A percentile compares a stretch with the other conserved stretches of the same genome.
These are phyloP conservation scores for Lepidotrigona ventralis DNA, from an alignment of 1,140 invertebrate genomes.

Conservation along the genomic window DNA sequence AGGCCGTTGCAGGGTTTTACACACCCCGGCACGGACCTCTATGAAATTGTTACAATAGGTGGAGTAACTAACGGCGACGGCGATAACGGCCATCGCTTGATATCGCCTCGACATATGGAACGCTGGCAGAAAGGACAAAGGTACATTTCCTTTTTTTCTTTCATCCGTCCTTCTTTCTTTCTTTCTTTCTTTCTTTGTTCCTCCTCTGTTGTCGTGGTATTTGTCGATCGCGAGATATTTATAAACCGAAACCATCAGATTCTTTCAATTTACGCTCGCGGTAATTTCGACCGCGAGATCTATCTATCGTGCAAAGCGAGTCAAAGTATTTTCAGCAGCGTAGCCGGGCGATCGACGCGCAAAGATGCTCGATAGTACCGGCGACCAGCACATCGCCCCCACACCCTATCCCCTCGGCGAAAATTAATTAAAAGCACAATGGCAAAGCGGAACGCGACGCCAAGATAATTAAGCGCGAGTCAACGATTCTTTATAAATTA, in stretches of 20 bases:
- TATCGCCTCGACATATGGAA: conserved; percentile 25
- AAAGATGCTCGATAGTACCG: conserved; percentile 19
- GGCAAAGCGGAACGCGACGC: conserved; percentile 26
- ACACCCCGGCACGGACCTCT: conserved; percentile 55
- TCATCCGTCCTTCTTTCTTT: no score
- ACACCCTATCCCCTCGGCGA: neutral
- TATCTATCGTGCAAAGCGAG: neutral
- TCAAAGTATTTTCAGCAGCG: neutral
- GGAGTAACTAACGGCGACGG: conserved; percentile 64
- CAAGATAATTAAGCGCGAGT: conserved; percentile 40
- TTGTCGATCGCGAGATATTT: neutral
- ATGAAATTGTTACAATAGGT: conserved; percentile 67
- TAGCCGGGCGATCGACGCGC: neutral
- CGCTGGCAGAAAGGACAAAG: conserved; percentile 37
- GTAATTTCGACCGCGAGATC: neutral
- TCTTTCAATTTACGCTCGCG: neutral
- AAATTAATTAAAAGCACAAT: conserved; percentile 48
- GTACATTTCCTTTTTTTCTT: neutral
- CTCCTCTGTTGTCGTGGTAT: neutral
- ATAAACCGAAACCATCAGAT: conserved; percentile 7
- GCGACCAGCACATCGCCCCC: no score
- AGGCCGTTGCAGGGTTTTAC: conserved; percentile 64
- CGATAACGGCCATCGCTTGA: conserved; percentile 51
- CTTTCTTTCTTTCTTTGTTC: no score
- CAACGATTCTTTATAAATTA: conserved; percentile 47